Percentiles rank a stretch among this genome's conserved stretches.
These are phyloP conservation scores for Carassius auratus DNA, from an alignment of 2,113 vertebrate species.

Conservation along the genomic window DNA sequence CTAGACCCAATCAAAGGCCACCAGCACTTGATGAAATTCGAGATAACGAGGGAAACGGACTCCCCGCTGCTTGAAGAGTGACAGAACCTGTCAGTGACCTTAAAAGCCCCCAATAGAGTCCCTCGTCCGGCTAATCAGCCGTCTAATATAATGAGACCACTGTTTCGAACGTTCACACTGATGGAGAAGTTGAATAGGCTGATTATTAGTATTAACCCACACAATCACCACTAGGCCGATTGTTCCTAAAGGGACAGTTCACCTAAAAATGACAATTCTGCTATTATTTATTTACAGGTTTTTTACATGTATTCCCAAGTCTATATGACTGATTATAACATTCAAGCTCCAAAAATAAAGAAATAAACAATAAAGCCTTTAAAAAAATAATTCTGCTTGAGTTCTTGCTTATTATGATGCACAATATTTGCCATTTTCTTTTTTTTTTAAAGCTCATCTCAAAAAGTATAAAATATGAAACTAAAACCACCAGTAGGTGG, in stretches of 20 bases:
- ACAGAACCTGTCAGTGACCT: slow-evolving; percentile 23
- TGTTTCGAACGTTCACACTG: neutral
- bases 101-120: neutral
- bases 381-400: neutral
- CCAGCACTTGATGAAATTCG: slow-evolving; percentile 1
- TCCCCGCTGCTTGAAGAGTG: slow-evolving; percentile 22
- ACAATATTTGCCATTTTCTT: no score
- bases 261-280: neutral
- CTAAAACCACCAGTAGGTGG: no score
- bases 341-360: neutral
- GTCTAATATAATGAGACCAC: slow-evolving; percentile 3
- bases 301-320: neutral
- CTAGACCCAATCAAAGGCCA: slow-evolving; percentile 30
- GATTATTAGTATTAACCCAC: slow-evolving; percentile 22
- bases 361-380: neutral
- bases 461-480: no score
- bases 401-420: neutral
- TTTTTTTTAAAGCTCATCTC: no score
- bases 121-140: slow-evolving; percentile 8
- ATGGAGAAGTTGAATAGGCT: neutral
- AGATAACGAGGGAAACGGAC: slow-evolving; percentile 8
- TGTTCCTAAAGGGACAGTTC: neutral
- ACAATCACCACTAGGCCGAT: neutral
- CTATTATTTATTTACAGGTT: neutral
- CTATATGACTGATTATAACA: neutral